Evolutionary conservation across 2,113 vertebrate species (phyloP).

Genomic region (Mormyrus iriodes): DNA sequence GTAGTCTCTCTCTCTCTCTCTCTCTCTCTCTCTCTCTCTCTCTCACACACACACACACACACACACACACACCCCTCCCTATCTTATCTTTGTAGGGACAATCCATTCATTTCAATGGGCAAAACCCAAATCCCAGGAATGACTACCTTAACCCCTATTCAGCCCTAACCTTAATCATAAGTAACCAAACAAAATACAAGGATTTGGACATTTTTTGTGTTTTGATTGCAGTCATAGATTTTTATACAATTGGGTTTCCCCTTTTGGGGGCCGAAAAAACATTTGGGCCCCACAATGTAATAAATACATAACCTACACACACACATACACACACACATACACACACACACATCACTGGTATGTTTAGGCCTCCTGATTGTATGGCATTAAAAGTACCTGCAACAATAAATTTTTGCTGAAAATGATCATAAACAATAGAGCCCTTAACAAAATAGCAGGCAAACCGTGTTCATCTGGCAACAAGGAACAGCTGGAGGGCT

Average conservation of each 20-base stretch:
- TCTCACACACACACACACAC: too few relatives aligned
- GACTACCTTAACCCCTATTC: too few relatives aligned
- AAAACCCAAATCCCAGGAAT: too few relatives aligned
- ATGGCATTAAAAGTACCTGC: neutral
- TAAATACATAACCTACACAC: neutral
- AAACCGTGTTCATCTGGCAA: neutral
- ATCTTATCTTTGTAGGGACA: neutral
- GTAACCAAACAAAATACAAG: neutral
- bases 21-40: neutral
- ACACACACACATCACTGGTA: neutral
- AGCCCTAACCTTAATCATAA: too few relatives aligned
- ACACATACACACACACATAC: neutral
- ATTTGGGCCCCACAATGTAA: neutral
- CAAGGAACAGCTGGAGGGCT: conserved; percentile 27
- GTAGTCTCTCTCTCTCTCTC: neutral
- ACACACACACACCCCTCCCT: too few relatives aligned
- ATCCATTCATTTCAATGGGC: neutral
- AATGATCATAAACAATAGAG: conserved; percentile 17
- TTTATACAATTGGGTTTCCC: too few relatives aligned
- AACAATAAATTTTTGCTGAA: neutral
- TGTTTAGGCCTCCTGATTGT: neutral
- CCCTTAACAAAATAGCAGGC: conserved; percentile 34
- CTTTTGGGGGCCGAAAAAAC: neutral
- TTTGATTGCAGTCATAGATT: neutral
- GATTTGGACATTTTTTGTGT: neutral